Evolutionary conservation across 2,113 vertebrate genomes (phyloP).

Genomic region (Scalopus aquaticus): DNA sequence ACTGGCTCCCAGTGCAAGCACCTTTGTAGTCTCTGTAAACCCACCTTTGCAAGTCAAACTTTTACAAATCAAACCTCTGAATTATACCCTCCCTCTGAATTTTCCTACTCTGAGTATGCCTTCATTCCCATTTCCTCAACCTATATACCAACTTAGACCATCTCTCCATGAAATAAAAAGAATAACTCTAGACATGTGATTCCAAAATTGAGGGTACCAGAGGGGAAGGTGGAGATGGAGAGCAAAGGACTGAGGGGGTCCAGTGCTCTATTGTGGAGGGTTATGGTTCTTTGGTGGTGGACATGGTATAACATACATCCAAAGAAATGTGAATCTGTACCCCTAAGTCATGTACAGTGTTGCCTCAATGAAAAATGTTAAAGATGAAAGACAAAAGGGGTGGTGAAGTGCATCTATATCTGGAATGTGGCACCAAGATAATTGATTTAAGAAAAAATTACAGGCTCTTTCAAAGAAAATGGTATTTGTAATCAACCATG

Average conservation of each 20-base stretch:
- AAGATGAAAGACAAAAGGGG: background rate
- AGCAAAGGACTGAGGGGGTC: no score
- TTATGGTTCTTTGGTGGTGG: no score
- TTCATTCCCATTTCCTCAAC: background rate
- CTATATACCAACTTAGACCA: no score
- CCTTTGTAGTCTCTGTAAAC: background rate
- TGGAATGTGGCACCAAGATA: background rate
- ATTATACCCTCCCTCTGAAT: background rate
- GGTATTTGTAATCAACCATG: background rate
- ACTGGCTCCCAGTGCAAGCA: background rate
- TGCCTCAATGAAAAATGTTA: no score
- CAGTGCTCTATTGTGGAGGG: no score
- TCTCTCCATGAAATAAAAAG: background rate
- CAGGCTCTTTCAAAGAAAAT: conserved; percentile 35
- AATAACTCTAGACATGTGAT: background rate
- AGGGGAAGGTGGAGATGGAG: no score
- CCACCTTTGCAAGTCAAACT: background rate
- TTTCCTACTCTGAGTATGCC: background rate
- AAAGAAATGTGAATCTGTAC: no score
- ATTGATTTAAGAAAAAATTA: background rate
- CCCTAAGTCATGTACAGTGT: no score
- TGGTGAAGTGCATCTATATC: background rate
- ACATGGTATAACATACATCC: no score
- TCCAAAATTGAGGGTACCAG: no score
- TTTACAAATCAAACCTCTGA: background rate